Evolutionary conservation across 92 coral and sea anemone genomes (phyloP).

Genomic region (Phenganax marumi): DNA sequence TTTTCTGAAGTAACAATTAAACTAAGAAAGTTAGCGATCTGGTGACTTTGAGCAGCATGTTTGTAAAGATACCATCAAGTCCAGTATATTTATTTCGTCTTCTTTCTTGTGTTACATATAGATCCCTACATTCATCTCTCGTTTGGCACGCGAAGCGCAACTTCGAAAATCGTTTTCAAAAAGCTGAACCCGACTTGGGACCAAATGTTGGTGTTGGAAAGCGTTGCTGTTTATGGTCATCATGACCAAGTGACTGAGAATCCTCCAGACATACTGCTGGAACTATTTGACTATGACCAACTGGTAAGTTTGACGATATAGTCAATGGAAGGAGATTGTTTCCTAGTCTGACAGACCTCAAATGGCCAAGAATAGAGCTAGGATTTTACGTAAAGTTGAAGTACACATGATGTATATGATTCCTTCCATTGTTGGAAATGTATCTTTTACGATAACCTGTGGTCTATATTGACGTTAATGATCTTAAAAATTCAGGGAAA

Average conservation of each 20-base stretch:
- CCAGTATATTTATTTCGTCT: not conserved
- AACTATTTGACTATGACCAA: conserved; percentile 78
- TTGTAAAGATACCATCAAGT: too few relatives aligned
- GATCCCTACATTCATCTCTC: conserved; percentile 89
- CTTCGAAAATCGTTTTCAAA: conserved; percentile 64
- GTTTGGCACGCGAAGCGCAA: conserved; percentile 78
- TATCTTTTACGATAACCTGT: not conserved
- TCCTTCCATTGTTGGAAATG: too few relatives aligned
- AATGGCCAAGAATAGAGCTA: too few relatives aligned
- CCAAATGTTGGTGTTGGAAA: conserved; percentile 82
- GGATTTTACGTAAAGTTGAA: too few relatives aligned
- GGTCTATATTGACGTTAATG: too few relatives aligned
- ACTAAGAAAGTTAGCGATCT: too few relatives aligned
- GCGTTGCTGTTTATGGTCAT: conserved; percentile 76
- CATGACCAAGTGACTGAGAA: conserved; percentile 66
- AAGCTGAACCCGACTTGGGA: conserved; percentile 97
- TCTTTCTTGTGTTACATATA: conserved; percentile 23
- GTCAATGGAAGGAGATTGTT: not conserved
- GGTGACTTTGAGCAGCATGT: too few relatives aligned
- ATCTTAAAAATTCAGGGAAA: conserved; percentile 60
- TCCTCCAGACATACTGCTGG: conserved; percentile 84
- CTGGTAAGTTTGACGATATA: conserved; percentile 65
- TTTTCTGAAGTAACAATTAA: too few relatives aligned
- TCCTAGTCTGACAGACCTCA: too few relatives aligned
- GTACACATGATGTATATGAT: too few relatives aligned